Base-by-base conservation (phyloP, 2,113 vertebrate species). In the Sula dactylatra region DNA sequence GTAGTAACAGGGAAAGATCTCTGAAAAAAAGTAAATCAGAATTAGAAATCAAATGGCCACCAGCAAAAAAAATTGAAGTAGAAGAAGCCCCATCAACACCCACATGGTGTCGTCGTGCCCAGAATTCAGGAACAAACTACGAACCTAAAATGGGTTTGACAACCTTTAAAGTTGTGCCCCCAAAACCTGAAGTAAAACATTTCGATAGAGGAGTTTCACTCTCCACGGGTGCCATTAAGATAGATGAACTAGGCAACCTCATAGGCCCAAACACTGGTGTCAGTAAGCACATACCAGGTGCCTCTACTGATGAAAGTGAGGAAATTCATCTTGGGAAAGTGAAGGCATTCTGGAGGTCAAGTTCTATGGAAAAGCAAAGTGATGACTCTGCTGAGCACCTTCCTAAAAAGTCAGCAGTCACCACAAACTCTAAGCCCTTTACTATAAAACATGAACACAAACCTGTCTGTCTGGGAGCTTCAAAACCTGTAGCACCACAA, bases 201-300 rank as follows among this genome's bases (percentile, higher is more conserved):
- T 97, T 98, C 1, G 96, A 97, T 52, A 97, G 98, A 86, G 96
- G 94, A 12, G 98, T 89, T 40, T 98, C 98, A 12, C 70, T 98
- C 36, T 98, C 97, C 12, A 76, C 82, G 5, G 98, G 98, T 88
- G 99, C 99, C 97, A 99, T 99, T 92, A 99, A 98, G 96, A 99
- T 99, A 25, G 99, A 99, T 16, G 99, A 99, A 88, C 98, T 99
- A 61, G 99, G 99, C 50, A 99, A 99, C 87, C 98, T 99, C 97
- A 97, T 99, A 86, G 97, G 73, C 59, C 93, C 82, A 7, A 96
- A 85, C 3, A 29, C 54, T 25, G 65, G 27, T 24, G 62, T 54
- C 9, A 96, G 79, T 89, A 98, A 94, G 71, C 84, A 88, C 19
- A n/a, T 94, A 44, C 72, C 84, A 49, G 90, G 96, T 15, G 72